A percentile compares a stretch with the other conserved stretches of the same genome.
Evolutionary conservation across 2,797 vertebrate species (phyloP).

Genomic region (Gymnoscopelus braueri): DNA sequence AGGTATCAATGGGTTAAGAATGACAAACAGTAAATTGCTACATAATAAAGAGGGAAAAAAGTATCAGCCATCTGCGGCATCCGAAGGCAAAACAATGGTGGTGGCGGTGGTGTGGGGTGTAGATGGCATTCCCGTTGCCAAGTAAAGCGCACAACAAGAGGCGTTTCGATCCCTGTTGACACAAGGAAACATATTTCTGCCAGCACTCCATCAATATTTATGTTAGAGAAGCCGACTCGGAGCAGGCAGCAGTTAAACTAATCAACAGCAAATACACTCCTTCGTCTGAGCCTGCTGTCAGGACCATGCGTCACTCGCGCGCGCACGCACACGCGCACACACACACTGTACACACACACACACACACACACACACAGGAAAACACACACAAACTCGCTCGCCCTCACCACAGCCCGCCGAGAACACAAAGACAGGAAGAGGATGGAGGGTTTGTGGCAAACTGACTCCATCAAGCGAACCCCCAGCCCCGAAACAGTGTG

Average conservation of each 20-base stretch:
- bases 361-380: background rate
- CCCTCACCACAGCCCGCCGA: background rate
- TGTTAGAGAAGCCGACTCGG: slow-evolving; percentile 55
- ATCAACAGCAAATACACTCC: slow-evolving; percentile 64
- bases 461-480: background rate
- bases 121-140: slow-evolving; percentile 49
- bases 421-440: slow-evolving; percentile 48
- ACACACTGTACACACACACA: background rate
- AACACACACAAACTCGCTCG: background rate
- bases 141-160: slow-evolving; percentile 60
- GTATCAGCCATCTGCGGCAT: slow-evolving; percentile 50
- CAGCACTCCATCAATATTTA: slow-evolving; percentile 79
- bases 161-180: slow-evolving; percentile 65
- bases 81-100: slow-evolving; percentile 31
- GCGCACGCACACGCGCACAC: slow-evolving; percentile 24
- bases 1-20: too few species aligned
- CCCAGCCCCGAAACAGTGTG: slow-evolving; percentile 16
- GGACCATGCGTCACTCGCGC: slow-evolving; percentile 40
- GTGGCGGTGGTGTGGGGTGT: background rate
- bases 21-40: slow-evolving; percentile 41
- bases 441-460: slow-evolving; percentile 23
- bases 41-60: slow-evolving; percentile 43
- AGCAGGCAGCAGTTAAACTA: slow-evolving; percentile 72
- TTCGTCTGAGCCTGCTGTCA: slow-evolving; percentile 43
- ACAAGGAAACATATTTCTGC: slow-evolving; percentile 74